Evolutionary conservation across 1,140 invertebrate genomes (phyloP), one percentile per base, ranked within the genome.

Genomic region (Whitmania pigra): DNA sequence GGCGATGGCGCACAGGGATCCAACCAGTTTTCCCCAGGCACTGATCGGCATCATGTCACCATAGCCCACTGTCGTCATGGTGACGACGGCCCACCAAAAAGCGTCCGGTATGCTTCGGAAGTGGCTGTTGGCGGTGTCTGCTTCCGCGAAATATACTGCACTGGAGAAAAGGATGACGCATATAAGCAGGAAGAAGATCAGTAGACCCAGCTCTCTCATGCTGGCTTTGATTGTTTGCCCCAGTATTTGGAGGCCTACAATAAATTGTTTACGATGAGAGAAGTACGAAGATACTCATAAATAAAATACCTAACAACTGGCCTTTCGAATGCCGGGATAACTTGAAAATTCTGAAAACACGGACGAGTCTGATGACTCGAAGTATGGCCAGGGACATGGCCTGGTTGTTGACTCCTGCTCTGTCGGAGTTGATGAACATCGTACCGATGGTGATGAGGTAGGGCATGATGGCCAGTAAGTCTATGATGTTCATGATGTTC

Each of bases 391-490:
- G 74, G 40, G 81, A 82, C 81, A 82, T 82, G n/a, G 80, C 80
- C 73, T 81, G 81, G 73, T 80, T 82, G 82, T 90, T 92, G 43
- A 70, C n/a, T 3, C 69, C 22, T 76, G 80, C 80, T 76, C 92
- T 91, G 73, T 76, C 79, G 75, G 95, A 90, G 85, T 96, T 93
- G 76, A 93, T 93, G 81, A 97, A 90, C 74, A 97, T 94, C 75
- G 94, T 98, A 81, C 93, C 94, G 79, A 98, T 86, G 77, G 95
- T 99, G 83, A 99, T 93, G 87, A 99, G 98, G 85, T 98, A 99
- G 76, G 97, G 97, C 86, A 97, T 94, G 87, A 99, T 98, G 80
- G 97, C 93, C 84, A 82, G 72, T 84, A 99, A 91, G 85, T 99
- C 97, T 84, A 99, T 97, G 85, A 96, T 92, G 87, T 99, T 99